Evolutionary conservation across 2,888 invertebrate species (phyloP), one percentile per base, ranked within the genome.

Genomic region (Apocheima hispidaria): DNA sequence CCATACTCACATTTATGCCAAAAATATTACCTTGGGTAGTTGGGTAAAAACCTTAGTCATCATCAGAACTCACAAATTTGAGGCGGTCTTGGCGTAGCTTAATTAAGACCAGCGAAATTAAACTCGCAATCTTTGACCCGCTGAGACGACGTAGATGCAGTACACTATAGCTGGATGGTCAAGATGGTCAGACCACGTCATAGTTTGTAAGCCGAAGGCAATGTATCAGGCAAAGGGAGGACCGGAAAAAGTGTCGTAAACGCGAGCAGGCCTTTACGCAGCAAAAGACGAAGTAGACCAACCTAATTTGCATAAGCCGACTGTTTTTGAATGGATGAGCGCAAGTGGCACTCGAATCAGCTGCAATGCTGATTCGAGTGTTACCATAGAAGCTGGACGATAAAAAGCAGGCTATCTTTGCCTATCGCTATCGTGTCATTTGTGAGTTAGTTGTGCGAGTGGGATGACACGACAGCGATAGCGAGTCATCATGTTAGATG

Each of bases 111-210:
- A 28, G 44, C 44, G 14, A 26, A 44, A 43, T 21, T 21, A 23
- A n/a, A n/a, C n/a, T n/a, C n/a, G 44, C 28, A 12, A 44, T 23
- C 44, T 44, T 44, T 44, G 44, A 44, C 44, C 23, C 18, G 18
- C n/a, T n/a, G n/a, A n/a, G 18, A 18, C 20, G 14, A 21, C 5
- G 18, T 18, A 21, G 20, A 30, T 2, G 30, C 10, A n/a, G 30
- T 10, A 30, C 20, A n/a, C n/a, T n/a, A n/a, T 7, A 36, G 36
- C 14, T 7, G 16, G 36, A 16, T 4, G 6, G 36, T 4, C 4
- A 5, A 4, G 6, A 36, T 38, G 38, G 9, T 10, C 38, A 38
- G 6, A 23, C n/a, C 23, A 21, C 6, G 9, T 7, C 26, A 21
- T 23, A 2, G 9, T 23, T 41, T 41, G 20, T 12, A 10, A 18